Base-by-base conservation (phyloP, 1,140 invertebrate species). In the Steinernema feltiae region DNA sequence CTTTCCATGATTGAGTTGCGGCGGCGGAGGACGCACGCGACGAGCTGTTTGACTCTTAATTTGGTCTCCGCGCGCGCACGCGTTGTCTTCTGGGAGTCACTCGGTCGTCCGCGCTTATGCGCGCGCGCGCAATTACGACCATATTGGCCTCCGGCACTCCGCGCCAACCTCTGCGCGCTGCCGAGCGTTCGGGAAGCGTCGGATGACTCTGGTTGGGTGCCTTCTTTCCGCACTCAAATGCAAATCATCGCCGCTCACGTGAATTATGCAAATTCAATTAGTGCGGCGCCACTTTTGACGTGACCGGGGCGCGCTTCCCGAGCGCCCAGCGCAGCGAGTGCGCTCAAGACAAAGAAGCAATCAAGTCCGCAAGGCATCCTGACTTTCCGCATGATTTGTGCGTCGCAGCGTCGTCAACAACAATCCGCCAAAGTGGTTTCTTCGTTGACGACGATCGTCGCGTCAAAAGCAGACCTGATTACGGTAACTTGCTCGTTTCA, bases 81-180 rank as follows among this genome's bases (percentile, higher is more conserved):
- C n/a, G n/a, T n/a, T 63, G 53, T 63, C 53, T 63, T 63, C 24
- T 63, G 53, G 53, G 53, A 63, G 15, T 63, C 53, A 63, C 53
- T 63, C 53, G 53, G 2, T n/a, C n/a, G n/a, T n/a, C n/a, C n/a
- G n/a, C 12, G 53, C 53, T 15, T 63, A 63, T 63, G 53, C 53
- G 53, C 53, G n/a, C n/a, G n/a, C n/a, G 53, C 53, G 53, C 53
- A 63, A 63, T 63, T 63, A 63, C 53, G 53, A 63, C 53, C 53
- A 63, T 63, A 63, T 63, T 63, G 53, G 12, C 15, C 53, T 27
- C 15, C 15, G 2, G 7, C 7, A 7, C 24, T 15, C 53, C 53
- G 53, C 53, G 2, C 7, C 24, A 3, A 3, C 53, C 53, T n/a
- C 53, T 21, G 53, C n/a, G 53, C 53, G 7, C 53, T 63, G 53